A percentile compares a stretch with the other conserved stretches of the same genome.
Evolutionary conservation across 2,888 invertebrate genomes (phyloP).

Genomic region (Eupithecia vulgata): DNA sequence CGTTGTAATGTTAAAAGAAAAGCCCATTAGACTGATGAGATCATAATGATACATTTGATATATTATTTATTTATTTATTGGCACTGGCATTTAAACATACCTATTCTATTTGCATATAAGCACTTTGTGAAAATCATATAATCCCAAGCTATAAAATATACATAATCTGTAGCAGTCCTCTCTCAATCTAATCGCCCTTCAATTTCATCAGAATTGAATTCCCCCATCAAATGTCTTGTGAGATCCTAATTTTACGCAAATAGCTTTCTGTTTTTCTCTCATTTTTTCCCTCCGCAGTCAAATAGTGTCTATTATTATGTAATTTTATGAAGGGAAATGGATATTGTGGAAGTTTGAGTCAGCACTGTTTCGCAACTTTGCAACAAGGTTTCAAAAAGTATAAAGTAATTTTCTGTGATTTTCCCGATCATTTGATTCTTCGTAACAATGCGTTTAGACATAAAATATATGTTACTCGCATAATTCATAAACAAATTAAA

Average conservation of each 20-base stretch:
- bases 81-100: background rate
- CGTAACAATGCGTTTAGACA: too few relatives aligned
- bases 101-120: background rate
- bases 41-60: background rate
- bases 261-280: conserved; percentile 56
- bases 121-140: background rate
- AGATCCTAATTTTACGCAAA: conserved; percentile 72
- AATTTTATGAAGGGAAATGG: conserved; percentile 19
- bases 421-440: background rate
- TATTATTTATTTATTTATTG: too few relatives aligned
- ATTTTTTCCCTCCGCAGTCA: conserved; percentile 33
- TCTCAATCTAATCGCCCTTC: conserved; percentile 69
- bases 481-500: too few relatives aligned
- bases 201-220: conserved; percentile 73
- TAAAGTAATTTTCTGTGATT: too few relatives aligned
- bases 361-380: background rate
- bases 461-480: too few relatives aligned
- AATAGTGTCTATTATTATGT: conserved; percentile 36
- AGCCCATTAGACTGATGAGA: background rate
- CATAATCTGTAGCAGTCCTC: conserved; percentile 44
- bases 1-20: too few relatives aligned
- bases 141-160: conserved; percentile 17
- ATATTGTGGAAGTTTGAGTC: conserved; percentile 7
- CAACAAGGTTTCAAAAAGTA: background rate
- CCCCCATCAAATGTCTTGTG: conserved; percentile 72